These are phyloP conservation scores for Tanypteryx hageni DNA, from an alignment of 2,888 invertebrate genomes.

Conservation along the genomic window DNA sequence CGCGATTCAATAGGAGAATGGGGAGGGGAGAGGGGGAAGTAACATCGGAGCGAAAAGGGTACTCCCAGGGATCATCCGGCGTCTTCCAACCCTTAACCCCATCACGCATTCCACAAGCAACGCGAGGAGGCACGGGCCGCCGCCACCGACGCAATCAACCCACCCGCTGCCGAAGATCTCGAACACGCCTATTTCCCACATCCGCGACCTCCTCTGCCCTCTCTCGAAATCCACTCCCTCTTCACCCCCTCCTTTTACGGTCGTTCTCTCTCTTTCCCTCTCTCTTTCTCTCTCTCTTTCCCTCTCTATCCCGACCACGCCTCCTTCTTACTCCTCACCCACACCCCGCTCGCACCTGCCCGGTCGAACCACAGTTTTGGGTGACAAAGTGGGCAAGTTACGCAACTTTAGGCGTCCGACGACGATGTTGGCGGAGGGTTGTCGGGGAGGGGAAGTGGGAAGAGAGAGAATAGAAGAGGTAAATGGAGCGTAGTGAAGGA, in stretches of 20 bases:
- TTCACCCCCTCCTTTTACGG: neutral
- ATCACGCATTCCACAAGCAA: conserved; percentile 21
- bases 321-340: neutral
- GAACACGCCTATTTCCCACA: too few relatives aligned
- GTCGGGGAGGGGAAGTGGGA: neutral
- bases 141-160: conserved; percentile 1
- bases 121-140: conserved; percentile 1
- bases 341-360: conserved; percentile 46
- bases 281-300: neutral
- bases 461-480: neutral
- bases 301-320: neutral
- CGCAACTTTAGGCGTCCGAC: conserved; percentile 4
- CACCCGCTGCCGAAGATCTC: neutral
- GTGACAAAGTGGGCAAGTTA: conserved; percentile 61
- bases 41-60: neutral
- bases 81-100: neutral
- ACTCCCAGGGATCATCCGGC: neutral
- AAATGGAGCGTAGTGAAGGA: neutral
- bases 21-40: neutral
- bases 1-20: neutral
- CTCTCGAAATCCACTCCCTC: neutral
- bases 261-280: neutral
- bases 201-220: too few relatives aligned
- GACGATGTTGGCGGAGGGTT: neutral
- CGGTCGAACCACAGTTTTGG: conserved; percentile 28